A percentile compares a stretch with the other conserved stretches of the same genome.
Evolutionary conservation across 2,888 invertebrate genomes (phyloP).

Genomic region (Agrotis exclamationis): DNA sequence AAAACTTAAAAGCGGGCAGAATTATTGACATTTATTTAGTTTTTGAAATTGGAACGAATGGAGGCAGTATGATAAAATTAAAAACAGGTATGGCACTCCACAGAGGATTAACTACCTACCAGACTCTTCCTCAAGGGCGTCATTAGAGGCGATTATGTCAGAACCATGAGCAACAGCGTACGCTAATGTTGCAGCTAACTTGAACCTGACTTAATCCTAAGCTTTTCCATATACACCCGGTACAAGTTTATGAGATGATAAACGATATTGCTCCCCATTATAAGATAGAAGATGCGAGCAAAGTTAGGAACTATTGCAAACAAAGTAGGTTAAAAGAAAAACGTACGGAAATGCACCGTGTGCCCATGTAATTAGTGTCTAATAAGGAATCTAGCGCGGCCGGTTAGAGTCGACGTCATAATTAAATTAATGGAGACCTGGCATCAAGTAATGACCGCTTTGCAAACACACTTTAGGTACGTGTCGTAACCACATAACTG

Average conservation of each 20-base stretch:
- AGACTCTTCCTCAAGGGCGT: neutral
- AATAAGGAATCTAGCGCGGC: conserved; percentile 62
- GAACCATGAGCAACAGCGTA: neutral
- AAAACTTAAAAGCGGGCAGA: conserved; percentile 30
- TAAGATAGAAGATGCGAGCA: neutral
- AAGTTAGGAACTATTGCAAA: conserved; percentile 8
- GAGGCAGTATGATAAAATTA: neutral
- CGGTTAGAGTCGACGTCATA: conserved; percentile 56
- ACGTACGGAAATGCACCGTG: conserved; percentile 50
- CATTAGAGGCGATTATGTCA: neutral
- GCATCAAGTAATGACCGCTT: conserved; percentile 56
- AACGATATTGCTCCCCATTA: neutral
- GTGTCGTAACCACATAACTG: conserved; percentile 31
- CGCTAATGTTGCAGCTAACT: neutral
- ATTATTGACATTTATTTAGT: conserved; percentile 50
- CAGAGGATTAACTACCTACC: neutral
- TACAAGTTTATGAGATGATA: conserved; percentile 1
- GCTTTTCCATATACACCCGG: neutral
- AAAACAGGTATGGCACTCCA: neutral
- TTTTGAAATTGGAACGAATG: conserved; percentile 35
- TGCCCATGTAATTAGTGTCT: conserved; percentile 56
- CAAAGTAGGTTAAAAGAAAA: conserved; percentile 40
- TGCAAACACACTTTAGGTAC: conserved; percentile 28
- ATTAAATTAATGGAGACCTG: conserved; percentile 62
- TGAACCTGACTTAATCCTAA: neutral